Percentiles rank a stretch among this genome's conserved stretches.
Conservation (phyloP, 2,888 invertebrate species). For the Eilema depressum region DNA sequence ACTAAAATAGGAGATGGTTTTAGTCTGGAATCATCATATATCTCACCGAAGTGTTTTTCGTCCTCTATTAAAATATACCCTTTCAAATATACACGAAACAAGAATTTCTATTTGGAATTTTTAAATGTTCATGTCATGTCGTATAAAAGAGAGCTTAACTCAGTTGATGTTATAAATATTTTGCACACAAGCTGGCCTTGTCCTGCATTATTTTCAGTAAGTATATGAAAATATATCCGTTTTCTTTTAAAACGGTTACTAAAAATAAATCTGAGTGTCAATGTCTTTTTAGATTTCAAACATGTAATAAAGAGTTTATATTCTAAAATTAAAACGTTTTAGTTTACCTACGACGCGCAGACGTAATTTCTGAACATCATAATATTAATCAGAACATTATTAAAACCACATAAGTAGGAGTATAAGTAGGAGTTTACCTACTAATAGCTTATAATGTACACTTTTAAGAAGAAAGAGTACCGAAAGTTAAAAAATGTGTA, state of each 20-base stretch:
- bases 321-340: not conserved
- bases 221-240: constrained; percentile 10
- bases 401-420: too few relatives aligned
- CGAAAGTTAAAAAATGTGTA: too few relatives aligned
- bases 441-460: not conserved
- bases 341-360: not conserved
- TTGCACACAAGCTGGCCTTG: constrained; percentile 16
- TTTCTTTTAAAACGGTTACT: constrained; percentile 16
- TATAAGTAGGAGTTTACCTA: too few relatives aligned
- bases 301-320: not conserved
- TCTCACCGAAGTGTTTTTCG: too few relatives aligned
- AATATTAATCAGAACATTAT: too few relatives aligned
- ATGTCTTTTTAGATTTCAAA: constrained; percentile 9
- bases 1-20: not conserved
- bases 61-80: not conserved
- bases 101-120: not conserved
- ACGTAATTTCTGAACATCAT: not conserved
- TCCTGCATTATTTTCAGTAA: constrained; percentile 18
- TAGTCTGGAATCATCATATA: not conserved
- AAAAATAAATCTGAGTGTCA: constrained; percentile 15
- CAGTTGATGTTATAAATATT: constrained; percentile 23
- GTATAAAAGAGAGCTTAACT: constrained; percentile 16
- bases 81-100: not conserved
- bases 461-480: too few relatives aligned
- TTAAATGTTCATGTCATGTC: constrained; percentile 20